Conservation (phyloP, 2,888 invertebrate genomes). For the Eristalinus sepulchralis region DNA sequence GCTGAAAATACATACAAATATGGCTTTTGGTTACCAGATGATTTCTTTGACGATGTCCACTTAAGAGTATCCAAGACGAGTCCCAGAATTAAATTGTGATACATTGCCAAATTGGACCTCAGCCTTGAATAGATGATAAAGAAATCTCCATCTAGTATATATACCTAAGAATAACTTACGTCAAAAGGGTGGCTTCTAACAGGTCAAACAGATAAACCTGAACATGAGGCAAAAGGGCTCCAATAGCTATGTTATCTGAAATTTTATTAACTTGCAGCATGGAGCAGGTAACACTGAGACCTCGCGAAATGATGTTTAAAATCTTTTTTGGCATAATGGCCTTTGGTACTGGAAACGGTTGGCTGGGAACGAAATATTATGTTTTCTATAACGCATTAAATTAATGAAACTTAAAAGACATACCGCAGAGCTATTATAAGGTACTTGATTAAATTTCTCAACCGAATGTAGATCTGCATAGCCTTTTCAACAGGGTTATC, state of each 20-base stretch:
- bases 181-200: constrained; percentile 73
- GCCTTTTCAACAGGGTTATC: constrained; percentile 74
- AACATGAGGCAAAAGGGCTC: constrained; percentile 74
- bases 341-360: constrained; percentile 77
- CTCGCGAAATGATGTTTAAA: constrained; percentile 75
- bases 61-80: constrained; percentile 74
- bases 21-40: constrained; percentile 72
- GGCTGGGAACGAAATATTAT: constrained; percentile 57
- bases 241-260: constrained; percentile 75
- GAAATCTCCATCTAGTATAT: neutral
- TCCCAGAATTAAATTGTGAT: constrained; percentile 73
- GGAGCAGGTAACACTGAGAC: constrained; percentile 74
- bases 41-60: constrained; percentile 75
- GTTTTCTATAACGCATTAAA: neutral
- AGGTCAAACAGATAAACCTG: constrained; percentile 74
- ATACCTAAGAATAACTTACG: constrained; percentile 71
- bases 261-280: constrained; percentile 74
- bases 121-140: constrained; percentile 64
- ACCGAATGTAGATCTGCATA: constrained; percentile 73
- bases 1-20: constrained; percentile 72
- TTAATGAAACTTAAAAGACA: neutral
- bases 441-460: constrained; percentile 73
- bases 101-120: constrained; percentile 74
- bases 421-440: constrained; percentile 74
- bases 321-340: constrained; percentile 74